These are phyloP conservation scores for Eupithecia pulchellata DNA, from an alignment of 2,888 invertebrate genomes.

Conservation along the genomic window DNA sequence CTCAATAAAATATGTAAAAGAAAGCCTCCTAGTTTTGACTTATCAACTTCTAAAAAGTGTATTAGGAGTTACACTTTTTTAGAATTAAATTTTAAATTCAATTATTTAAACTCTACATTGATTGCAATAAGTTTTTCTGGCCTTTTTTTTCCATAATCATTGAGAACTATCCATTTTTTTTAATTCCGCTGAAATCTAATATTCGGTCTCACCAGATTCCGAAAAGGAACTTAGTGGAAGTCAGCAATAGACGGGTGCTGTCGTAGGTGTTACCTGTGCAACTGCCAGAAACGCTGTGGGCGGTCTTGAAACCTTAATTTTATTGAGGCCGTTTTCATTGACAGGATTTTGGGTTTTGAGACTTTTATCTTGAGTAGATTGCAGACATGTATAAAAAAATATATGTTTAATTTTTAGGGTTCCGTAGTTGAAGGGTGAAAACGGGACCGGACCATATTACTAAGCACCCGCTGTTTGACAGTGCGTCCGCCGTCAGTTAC, in stretches of 20 bases:
- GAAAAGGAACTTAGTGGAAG: not conserved
- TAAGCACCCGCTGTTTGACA: too few species aligned
- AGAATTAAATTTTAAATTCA: too few species aligned
- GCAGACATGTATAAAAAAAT: not conserved
- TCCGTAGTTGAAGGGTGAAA: too few species aligned
- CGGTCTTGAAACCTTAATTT: constrained; percentile 63
- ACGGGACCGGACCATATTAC: too few species aligned
- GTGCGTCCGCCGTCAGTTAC: too few species aligned
- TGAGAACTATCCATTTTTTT: not conserved
- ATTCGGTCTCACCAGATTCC: not conserved
- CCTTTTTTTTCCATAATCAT: not conserved
- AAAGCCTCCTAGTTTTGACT: not conserved
- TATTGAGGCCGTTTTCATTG: constrained; percentile 48
- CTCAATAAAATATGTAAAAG: not conserved
- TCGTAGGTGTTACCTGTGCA: constrained; percentile 36
- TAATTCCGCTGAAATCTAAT: not conserved
- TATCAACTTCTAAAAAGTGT: too few species aligned
- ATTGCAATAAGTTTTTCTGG: not conserved
- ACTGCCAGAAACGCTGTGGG: constrained; percentile 55
- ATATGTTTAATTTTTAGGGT: not conserved
- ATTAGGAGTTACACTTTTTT: too few species aligned
- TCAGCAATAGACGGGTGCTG: not conserved
- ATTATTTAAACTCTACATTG: not conserved
- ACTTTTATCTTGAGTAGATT: not conserved
- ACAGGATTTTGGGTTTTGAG: constrained; percentile 55